phyloP scores from a whole-genome alignment of 1,140 invertebrate species.

The Nebria ingens region DNA sequence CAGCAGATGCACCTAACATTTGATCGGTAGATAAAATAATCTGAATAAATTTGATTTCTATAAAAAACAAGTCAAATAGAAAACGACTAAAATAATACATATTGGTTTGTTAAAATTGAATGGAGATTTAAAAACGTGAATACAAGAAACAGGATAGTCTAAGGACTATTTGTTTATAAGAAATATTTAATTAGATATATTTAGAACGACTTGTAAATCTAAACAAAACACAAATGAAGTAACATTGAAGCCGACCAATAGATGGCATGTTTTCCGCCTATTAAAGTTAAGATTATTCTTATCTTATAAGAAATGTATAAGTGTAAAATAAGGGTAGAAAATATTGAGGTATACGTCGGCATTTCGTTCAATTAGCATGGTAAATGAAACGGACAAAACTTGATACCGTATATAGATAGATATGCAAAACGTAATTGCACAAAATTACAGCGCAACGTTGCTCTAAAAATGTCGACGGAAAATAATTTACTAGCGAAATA shows the following conservation, averaged over 20 bases:
- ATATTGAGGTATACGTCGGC: not conserved
- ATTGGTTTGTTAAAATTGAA: too few relatives aligned
- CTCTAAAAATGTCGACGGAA: conserved; percentile 9
- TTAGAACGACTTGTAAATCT: too few relatives aligned
- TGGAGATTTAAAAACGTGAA: too few relatives aligned
- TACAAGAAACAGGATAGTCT: too few relatives aligned
- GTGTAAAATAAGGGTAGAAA: not conserved
- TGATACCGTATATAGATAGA: conserved; percentile 3
- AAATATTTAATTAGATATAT: too few relatives aligned
- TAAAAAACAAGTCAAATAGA: too few relatives aligned
- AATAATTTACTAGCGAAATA: conserved; percentile 9
- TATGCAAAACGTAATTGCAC: conserved; percentile 9
- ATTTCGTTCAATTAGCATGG: not conserved
- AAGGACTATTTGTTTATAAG: too few relatives aligned
- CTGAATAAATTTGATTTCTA: too few relatives aligned
- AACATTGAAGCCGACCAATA: not conserved
- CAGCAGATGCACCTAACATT: too few relatives aligned
- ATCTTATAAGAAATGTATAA: conserved; percentile 9
- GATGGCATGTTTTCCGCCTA: conserved; percentile 8
- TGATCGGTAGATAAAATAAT: too few relatives aligned
- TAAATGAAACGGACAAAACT: not conserved
- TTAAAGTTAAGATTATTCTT: conserved; percentile 7
- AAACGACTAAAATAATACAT: too few relatives aligned
- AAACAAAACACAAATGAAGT: too few relatives aligned
- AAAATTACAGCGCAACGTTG: conserved; percentile 3